Evolutionary conservation across 2,113 vertebrate genomes (phyloP).

Genomic region (Arvicanthis niloticus): DNA sequence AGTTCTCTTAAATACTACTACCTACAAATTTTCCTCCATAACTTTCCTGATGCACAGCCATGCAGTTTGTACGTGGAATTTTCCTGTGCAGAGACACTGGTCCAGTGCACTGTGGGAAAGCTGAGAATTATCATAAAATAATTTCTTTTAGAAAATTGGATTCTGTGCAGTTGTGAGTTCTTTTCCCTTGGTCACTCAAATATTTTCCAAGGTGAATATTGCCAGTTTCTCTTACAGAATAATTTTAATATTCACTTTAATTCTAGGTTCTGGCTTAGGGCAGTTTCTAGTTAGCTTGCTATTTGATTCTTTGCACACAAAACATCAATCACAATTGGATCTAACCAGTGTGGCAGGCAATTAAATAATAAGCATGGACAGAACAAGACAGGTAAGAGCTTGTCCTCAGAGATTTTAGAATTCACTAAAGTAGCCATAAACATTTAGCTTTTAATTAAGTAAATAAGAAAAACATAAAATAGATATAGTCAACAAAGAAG

Average conservation of each 20-base stretch:
- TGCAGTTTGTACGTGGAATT: background rate
- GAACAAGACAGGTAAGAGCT: background rate
- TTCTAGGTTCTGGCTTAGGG: background rate
- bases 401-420: background rate
- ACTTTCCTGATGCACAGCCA: background rate
- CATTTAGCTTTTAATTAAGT: background rate
- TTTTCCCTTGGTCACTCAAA: background rate
- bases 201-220: constrained; percentile 27
- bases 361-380: background rate
- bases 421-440: background rate
- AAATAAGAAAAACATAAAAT: background rate
- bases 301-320: background rate
- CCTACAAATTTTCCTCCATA: constrained; percentile 9
- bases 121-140: constrained; percentile 29
- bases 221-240: background rate
- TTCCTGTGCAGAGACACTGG: background rate
- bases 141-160: constrained; percentile 20
- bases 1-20: background rate
- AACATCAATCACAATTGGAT: background rate
- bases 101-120: background rate
- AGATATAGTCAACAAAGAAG: background rate
- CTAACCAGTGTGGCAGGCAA: background rate
- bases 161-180: background rate
- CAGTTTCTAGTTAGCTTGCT: background rate
- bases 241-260: background rate